A percentile compares a stretch with the other conserved stretches of the same genome.
Evolutionary conservation across 2,888 invertebrate genomes (phyloP).

Genomic region (Eilema griseolum): DNA sequence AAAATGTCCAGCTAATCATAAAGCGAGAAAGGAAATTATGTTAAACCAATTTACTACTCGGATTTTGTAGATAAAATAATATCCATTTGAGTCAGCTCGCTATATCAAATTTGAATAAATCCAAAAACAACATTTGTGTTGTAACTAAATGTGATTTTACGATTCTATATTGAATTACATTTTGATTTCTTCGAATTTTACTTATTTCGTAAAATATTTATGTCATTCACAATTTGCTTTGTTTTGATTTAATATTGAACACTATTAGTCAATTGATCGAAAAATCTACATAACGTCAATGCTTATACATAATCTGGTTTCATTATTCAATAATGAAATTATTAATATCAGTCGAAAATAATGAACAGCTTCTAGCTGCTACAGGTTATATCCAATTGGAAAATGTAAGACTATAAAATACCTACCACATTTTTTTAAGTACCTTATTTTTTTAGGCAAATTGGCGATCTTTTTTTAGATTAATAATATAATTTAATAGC

Average conservation of each 20-base stretch:
- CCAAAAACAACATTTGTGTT: slow-evolving; percentile 20
- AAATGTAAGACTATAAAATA: neutral
- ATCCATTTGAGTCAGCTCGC: slow-evolving; percentile 29
- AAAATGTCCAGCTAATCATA: slow-evolving; percentile 49
- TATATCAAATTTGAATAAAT: slow-evolving; percentile 21
- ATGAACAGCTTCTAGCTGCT: no score
- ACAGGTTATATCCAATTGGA: neutral
- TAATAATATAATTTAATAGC: no score
- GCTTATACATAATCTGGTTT: neutral
- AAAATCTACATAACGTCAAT: neutral
- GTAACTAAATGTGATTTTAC: slow-evolving; percentile 17
- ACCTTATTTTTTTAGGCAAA: no score
- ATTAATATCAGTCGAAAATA: neutral
- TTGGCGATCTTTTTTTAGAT: no score
- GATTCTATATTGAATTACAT: slow-evolving; percentile 8
- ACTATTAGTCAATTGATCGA: neutral
- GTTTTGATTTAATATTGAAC: neutral
- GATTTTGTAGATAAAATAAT: slow-evolving; percentile 29
- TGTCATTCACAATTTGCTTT: neutral
- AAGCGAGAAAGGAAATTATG: slow-evolving; percentile 28
- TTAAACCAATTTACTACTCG: slow-evolving; percentile 28
- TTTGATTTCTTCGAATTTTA: neutral
- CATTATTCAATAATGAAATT: neutral
- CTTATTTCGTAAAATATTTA: neutral
- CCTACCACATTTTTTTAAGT: neutral